Evolutionary conservation across 2,113 vertebrate species (phyloP).

Genomic region (Tetrao urogallus): DNA sequence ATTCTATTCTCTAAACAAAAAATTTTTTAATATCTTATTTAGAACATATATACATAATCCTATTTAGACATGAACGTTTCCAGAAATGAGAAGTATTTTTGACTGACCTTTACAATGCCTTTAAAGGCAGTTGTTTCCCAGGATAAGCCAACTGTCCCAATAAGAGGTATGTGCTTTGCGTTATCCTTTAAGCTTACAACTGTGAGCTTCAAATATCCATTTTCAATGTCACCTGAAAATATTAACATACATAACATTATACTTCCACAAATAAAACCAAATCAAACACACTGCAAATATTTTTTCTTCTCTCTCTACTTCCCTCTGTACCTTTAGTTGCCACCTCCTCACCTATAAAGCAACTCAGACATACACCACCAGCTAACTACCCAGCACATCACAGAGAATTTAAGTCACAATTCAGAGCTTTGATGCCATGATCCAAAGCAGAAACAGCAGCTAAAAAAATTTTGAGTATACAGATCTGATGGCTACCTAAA

Average conservation of each 20-base stretch:
- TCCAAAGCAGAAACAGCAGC: background rate
- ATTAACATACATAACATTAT: background rate
- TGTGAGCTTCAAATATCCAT: slow-evolving; percentile 75
- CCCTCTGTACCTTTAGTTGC: background rate
- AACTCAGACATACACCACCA: background rate
- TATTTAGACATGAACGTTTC: background rate
- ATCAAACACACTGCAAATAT: background rate
- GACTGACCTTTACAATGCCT: slow-evolving; percentile 79
- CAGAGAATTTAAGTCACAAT: background rate
- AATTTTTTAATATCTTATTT: background rate
- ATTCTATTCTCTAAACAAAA: background rate
- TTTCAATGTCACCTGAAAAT: slow-evolving; percentile 75
- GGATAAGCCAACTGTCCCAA: slow-evolving; percentile 72
- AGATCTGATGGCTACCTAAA: background rate
- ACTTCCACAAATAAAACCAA: background rate
- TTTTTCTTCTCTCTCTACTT: background rate
- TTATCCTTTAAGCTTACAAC: slow-evolving; percentile 71
- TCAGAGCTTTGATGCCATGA: background rate
- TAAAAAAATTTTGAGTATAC: background rate
- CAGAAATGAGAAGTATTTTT: background rate
- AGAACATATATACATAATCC: background rate
- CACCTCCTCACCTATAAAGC: background rate
- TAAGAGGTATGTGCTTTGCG: slow-evolving; percentile 73
- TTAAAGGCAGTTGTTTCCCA: slow-evolving; percentile 75
- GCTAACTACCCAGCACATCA: background rate